These are phyloP conservation scores for Nipponia nippon DNA, from an alignment of 2,113 vertebrate species.

Conservation along the genomic window DNA sequence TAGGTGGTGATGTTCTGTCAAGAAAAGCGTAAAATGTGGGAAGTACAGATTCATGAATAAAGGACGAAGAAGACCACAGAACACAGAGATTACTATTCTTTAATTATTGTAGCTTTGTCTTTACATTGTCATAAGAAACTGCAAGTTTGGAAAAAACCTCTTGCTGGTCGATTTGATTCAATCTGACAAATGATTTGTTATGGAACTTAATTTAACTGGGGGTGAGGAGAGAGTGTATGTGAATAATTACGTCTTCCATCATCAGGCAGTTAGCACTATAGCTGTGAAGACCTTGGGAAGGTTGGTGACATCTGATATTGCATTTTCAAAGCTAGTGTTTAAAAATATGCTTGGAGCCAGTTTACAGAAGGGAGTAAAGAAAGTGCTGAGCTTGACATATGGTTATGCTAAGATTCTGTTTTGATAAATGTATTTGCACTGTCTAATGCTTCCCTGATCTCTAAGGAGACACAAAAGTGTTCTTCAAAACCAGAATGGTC, in stretches of 20 bases:
- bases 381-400: neutral
- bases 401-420: neutral
- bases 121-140: neutral
- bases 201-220: neutral
- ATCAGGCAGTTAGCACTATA: neutral
- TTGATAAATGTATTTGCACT: neutral
- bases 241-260: neutral
- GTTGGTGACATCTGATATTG: neutral
- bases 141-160: neutral
- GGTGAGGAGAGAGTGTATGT: neutral
- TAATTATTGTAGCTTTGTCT: neutral
- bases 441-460: neutral
- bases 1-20: constrained; percentile 38
- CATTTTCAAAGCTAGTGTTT: neutral
- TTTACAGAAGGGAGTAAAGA: neutral
- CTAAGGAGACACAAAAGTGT: neutral
- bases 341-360: neutral
- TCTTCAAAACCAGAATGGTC: neutral
- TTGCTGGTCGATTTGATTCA: neutral
- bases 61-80: neutral
- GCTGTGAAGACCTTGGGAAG: neutral
- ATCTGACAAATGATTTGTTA: neutral
- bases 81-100: neutral
- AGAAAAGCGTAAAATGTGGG: neutral
- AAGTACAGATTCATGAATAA: neutral